phyloP scores from a whole-genome alignment of 2,113 vertebrate species.

The Tachysurus vachellii region DNA sequence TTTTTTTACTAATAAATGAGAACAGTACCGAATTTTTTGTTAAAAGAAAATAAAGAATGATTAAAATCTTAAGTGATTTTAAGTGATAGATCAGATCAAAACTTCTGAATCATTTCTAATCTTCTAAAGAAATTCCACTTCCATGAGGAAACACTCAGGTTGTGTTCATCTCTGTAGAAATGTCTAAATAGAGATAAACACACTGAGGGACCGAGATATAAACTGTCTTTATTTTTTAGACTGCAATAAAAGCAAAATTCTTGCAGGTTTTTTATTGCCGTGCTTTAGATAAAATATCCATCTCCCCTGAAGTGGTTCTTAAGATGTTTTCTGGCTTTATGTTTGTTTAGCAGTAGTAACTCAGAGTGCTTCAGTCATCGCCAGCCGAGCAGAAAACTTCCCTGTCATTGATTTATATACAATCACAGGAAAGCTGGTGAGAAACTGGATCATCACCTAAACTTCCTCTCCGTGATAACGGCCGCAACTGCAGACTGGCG shows the following conservation, averaged over 20 bases:
- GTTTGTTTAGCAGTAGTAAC: constrained; percentile 8
- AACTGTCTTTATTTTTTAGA: not conserved
- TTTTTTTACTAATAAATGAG: not conserved
- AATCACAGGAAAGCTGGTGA: constrained; percentile 69
- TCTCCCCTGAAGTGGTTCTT: not conserved
- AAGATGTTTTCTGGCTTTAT: not conserved
- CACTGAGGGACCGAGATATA: not conserved
- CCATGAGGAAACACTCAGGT: not conserved
- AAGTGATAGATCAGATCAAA: not conserved
- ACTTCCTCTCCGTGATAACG: constrained; percentile 64
- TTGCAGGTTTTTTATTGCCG: not conserved
- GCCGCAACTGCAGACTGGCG: constrained; percentile 35
- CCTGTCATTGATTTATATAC: constrained; percentile 58
- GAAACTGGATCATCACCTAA: constrained; percentile 50
- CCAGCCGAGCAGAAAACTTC: constrained; percentile 41
- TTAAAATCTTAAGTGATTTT: not conserved
- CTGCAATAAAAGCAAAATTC: not conserved
- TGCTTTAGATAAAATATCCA: not conserved
- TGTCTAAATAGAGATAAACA: not conserved
- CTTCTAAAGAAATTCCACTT: not conserved
- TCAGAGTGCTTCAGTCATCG: constrained; percentile 40
- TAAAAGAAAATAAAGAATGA: not conserved
- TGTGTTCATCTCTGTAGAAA: not conserved
- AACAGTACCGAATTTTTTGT: too few relatives aligned
- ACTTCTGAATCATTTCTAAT: not conserved